Conservation (phyloP, 2,113 vertebrate genomes). For the Pseudolaguvia tuberculata region DNA sequence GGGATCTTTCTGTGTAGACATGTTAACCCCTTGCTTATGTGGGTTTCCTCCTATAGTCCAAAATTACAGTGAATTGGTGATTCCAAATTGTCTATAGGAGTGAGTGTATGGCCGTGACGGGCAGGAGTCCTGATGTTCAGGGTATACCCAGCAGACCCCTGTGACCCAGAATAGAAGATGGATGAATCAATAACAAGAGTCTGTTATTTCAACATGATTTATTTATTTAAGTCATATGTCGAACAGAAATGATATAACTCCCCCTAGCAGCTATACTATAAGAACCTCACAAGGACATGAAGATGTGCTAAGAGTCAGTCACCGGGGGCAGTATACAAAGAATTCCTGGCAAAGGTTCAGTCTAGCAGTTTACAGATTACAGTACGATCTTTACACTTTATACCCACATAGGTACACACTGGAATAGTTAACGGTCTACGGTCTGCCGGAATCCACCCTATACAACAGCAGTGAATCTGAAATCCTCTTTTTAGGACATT, state of each 20-base stretch:
- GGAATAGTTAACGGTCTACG: not conserved
- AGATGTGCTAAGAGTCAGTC: constrained; percentile 14
- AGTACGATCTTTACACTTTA: constrained; percentile 24
- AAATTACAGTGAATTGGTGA: no score
- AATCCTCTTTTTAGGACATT: not conserved
- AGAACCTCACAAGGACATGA: constrained; percentile 10
- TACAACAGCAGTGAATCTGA: not conserved
- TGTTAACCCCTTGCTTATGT: no score
- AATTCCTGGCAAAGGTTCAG: constrained; percentile 11
- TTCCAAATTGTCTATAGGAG: no score
- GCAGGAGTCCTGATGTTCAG: no score
- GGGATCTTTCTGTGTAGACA: no score
- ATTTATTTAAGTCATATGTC: constrained; percentile 34
- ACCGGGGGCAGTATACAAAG: constrained; percentile 6
- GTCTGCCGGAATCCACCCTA: not conserved
- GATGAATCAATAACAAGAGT: constrained; percentile 3
- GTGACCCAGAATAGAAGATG: no score
- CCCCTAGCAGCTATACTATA: constrained; percentile 18
- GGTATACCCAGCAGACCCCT: no score
- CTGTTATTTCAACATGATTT: constrained; percentile 32
- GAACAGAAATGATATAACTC: constrained; percentile 19
- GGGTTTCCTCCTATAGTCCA: no score
- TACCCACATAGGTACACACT: not conserved
- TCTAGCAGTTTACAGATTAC: constrained; percentile 18
- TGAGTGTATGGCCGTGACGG: no score